These are phyloP conservation scores for Caenorhabditis sp. DNA, from an alignment of 2,888 invertebrate genomes.

Conservation along the genomic window DNA sequence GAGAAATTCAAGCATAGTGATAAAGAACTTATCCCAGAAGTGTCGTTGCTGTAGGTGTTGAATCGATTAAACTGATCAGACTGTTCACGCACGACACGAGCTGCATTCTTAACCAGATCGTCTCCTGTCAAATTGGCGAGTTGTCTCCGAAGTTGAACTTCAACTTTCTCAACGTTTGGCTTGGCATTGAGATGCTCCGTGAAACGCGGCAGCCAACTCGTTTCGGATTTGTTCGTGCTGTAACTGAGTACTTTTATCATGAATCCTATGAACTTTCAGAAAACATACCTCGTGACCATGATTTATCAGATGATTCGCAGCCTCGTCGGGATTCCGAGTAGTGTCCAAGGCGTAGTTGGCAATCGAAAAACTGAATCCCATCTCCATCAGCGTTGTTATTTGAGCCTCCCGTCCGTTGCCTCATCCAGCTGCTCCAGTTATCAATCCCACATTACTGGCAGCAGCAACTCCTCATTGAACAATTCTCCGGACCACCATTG, in stretches of 20 bases:
- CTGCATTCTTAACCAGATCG: background rate
- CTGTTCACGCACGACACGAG: background rate
- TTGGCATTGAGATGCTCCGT: background rate
- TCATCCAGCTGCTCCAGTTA: no score
- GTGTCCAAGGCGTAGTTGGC: slow-evolving; percentile 67
- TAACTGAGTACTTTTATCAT: no score
- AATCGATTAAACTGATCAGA: background rate
- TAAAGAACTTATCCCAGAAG: no score
- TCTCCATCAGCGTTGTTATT: slow-evolving; percentile 67
- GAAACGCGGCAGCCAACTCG: background rate
- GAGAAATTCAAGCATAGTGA: no score
- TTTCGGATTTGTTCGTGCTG: background rate
- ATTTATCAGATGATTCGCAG: slow-evolving; percentile 58
- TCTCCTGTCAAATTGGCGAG: background rate
- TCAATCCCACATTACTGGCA: no score
- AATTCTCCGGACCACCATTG: no score
- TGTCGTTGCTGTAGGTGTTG: background rate
- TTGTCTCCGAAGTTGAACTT: background rate
- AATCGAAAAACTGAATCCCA: slow-evolving; percentile 75
- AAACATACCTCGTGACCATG: slow-evolving; percentile 42
- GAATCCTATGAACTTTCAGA: no score
- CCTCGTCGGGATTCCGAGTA: slow-evolving; percentile 53
- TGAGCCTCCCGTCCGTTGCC: slow-evolving; percentile 20
- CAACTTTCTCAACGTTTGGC: background rate
- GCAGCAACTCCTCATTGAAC: no score